Conservation (phyloP, 1,140 invertebrate species). For the Drosophila nasuta region DNA sequence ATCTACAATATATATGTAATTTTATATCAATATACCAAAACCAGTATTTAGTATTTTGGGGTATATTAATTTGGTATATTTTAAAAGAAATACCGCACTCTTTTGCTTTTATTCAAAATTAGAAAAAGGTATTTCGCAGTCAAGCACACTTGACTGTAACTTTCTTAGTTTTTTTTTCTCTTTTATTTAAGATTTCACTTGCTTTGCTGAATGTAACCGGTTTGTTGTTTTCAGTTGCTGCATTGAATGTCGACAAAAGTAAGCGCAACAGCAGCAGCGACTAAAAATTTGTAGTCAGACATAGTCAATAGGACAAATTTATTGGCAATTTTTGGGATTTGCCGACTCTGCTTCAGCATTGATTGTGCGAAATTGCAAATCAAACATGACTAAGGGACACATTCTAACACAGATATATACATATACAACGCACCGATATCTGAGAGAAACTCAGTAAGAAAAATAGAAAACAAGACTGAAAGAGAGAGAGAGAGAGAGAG, state of each 20-base stretch:
- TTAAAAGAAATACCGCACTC: too few relatives aligned
- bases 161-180: background rate
- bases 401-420: slow-evolving; percentile 1
- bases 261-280: slow-evolving; percentile 24
- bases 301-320: slow-evolving; percentile 55
- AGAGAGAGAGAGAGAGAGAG: slow-evolving; percentile 6
- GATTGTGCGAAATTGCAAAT: slow-evolving; percentile 80
- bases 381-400: slow-evolving; percentile 74
- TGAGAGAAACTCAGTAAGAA: background rate
- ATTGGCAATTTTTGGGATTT: slow-evolving; percentile 58
- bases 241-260: background rate
- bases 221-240: slow-evolving; percentile 20
- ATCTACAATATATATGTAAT: too few relatives aligned
- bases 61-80: too few relatives aligned
- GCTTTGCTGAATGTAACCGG: background rate
- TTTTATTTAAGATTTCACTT: background rate
- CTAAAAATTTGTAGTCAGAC: slow-evolving; percentile 39
- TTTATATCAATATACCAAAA: too few relatives aligned
- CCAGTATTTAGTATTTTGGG: too few relatives aligned
- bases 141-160: too few relatives aligned
- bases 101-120: too few relatives aligned
- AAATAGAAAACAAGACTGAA: background rate
- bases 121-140: too few relatives aligned
- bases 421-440: background rate
- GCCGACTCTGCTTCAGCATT: slow-evolving; percentile 51